A percentile compares a stretch with the other conserved stretches of the same genome.
These are phyloP conservation scores for Noctilio leporinus DNA, from an alignment of 2,113 vertebrate species.

Conservation along the genomic window DNA sequence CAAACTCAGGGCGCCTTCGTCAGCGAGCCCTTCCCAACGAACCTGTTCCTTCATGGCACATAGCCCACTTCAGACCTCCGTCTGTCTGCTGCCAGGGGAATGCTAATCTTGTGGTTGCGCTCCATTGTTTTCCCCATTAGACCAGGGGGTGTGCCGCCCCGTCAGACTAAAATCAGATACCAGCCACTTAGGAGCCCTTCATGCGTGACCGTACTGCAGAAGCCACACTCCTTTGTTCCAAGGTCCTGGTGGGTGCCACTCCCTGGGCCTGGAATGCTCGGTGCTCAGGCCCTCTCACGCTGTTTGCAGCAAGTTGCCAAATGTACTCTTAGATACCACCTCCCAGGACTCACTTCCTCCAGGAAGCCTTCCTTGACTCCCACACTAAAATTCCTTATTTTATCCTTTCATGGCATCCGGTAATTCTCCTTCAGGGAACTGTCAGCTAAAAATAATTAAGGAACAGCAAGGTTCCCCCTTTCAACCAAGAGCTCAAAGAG, in stretches of 20 bases:
- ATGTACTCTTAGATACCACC: not conserved
- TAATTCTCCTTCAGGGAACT: not conserved
- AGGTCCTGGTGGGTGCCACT: not conserved
- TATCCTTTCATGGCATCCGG: not conserved
- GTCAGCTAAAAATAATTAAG: not conserved
- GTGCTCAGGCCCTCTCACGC: not conserved
- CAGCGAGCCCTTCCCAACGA: not conserved
- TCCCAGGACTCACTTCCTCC: not conserved
- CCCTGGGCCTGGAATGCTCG: not conserved
- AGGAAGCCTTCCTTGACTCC: not conserved
- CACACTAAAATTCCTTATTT: not conserved
- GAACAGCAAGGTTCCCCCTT: not conserved
- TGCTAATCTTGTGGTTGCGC: accelerated
- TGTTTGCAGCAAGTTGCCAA: not conserved
- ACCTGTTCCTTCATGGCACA: not conserved
- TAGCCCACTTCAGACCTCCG: not conserved
- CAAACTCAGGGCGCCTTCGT: not conserved
- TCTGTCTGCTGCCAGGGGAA: accelerated
- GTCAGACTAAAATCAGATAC: not conserved
- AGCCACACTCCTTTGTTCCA: not conserved
- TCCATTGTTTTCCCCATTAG: not conserved
- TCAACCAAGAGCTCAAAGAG: not conserved
- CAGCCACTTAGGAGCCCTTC: not conserved
- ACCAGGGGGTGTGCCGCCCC: not conserved
- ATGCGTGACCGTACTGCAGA: not conserved